Evolutionary conservation across 1,140 invertebrate genomes (phyloP).

Genomic region (Dreissena polymorpha): DNA sequence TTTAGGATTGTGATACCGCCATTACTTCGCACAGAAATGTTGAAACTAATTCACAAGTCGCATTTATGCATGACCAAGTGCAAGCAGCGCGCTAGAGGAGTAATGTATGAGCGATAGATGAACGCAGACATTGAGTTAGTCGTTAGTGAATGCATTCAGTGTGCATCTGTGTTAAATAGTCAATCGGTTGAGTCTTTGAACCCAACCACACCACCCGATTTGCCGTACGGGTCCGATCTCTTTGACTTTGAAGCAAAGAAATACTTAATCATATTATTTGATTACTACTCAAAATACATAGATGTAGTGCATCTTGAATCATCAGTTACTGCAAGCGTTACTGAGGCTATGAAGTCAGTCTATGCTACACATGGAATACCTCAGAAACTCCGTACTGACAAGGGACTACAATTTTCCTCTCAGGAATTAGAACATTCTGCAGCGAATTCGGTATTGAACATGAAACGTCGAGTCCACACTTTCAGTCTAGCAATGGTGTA

Average conservation of each 20-base stretch:
- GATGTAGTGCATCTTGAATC: slow-evolving; percentile 21
- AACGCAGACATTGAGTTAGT: slow-evolving; percentile 79
- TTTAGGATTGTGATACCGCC: slow-evolving; percentile 74
- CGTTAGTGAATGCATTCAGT: slow-evolving; percentile 77
- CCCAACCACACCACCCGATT: neutral
- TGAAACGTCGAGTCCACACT: slow-evolving; percentile 60
- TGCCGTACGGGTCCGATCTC: slow-evolving; percentile 45
- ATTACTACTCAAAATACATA: slow-evolving; percentile 59
- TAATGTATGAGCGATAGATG: slow-evolving; percentile 80
- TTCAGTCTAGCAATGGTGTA: slow-evolving; percentile 55
- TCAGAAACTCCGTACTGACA: slow-evolving; percentile 76
- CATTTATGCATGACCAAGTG: slow-evolving; percentile 80
- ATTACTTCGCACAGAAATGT: slow-evolving; percentile 70
- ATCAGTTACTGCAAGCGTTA: slow-evolving; percentile 24
- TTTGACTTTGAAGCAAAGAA: slow-evolving; percentile 45
- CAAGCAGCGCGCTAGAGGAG: slow-evolving; percentile 74
- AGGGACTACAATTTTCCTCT: slow-evolving; percentile 78
- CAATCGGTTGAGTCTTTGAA: slow-evolving; percentile 49
- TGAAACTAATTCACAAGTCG: slow-evolving; percentile 76
- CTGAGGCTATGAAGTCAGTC: slow-evolving; percentile 28
- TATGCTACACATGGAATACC: slow-evolving; percentile 51
- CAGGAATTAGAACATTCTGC: slow-evolving; percentile 65
- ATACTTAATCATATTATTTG: slow-evolving; percentile 55
- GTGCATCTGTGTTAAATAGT: slow-evolving; percentile 54
- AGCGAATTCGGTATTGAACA: slow-evolving; percentile 52